Base-by-base conservation (phyloP, 1,140 invertebrate genomes). In the Drosophila varians region DNA sequence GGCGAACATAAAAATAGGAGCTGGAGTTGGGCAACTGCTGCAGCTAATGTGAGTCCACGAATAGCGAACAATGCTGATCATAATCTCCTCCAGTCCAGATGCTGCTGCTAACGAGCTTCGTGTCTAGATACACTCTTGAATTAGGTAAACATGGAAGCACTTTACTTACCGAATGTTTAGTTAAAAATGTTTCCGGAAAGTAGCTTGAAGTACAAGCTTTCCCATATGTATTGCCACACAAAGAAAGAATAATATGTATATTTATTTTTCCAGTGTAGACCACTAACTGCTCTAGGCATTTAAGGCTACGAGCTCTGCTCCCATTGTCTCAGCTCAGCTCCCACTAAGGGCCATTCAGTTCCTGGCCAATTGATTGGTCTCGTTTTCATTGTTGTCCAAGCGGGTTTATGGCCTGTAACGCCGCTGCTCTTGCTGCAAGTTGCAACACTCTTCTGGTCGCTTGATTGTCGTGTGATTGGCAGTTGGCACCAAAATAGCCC, bases 21-120 rank as follows among this genome's bases (percentile, higher is more conserved):
- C 7, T 16, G 40, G n/a, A 12, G 31, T 52, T 16, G 51, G 26
- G 36, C 47, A 31, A 38, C 58, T 74, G 70, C 79, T 83, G 79
- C 71, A 53, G 58, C 79, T 83, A 83, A 84, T 83, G 78, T 72
- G 55, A 23, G 25, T 6, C 42, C 69, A 72, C 68, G 68, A 83
- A 51, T 42, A 43, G 52, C 55, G 51, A 86, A 84, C 80, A 84
- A 84, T 84, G 80, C 76, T 84, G 80, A 84, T 84, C 72, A 65
- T 79, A 84, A 84, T 84, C 80, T 64, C 56, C 14, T 23, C 23
- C 68, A 49, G 52, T 61, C 62, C 72, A 80, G 72, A 75, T 80
- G 77, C 79, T 75, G 34, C 66, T 40, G 53, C 55, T 83, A 83
- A 86, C 79, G 75, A 86, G 79, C 69, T 73, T 46, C 34, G 14